Conservation (phyloP, 2,797 vertebrate genomes). For the Sardinella longiceps region DNA sequence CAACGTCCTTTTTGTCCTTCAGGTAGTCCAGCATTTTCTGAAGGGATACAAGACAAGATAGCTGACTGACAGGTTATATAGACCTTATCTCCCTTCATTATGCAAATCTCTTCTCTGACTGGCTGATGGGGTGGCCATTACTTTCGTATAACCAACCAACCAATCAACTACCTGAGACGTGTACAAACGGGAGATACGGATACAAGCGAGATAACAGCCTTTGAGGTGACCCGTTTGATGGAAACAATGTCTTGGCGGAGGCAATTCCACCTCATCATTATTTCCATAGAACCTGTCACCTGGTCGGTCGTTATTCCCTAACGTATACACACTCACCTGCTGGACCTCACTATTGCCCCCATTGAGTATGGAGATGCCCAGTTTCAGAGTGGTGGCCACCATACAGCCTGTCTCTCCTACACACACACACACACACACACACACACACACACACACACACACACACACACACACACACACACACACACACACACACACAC, state of each 20-base stretch:
- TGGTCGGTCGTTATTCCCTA: not conserved
- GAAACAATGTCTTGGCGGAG: too few relatives aligned
- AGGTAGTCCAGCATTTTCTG: slow-evolving; percentile 97
- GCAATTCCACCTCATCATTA: too few relatives aligned
- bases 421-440: not conserved
- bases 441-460: not conserved
- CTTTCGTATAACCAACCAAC: too few relatives aligned
- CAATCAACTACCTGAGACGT: too few relatives aligned
- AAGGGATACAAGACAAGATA: slow-evolving; percentile 7
- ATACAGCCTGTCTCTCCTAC: slow-evolving; percentile 88
- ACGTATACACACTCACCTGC: slow-evolving; percentile 70
- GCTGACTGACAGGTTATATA: too few relatives aligned
- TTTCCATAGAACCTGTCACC: too few relatives aligned
- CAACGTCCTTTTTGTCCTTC: slow-evolving; percentile 92
- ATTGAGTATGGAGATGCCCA: slow-evolving; percentile 94
- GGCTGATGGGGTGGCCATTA: too few relatives aligned
- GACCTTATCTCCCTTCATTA: too few relatives aligned
- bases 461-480: slow-evolving; percentile 4
- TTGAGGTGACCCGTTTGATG: too few relatives aligned
- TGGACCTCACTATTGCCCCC: slow-evolving; percentile 91
- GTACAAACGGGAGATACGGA: too few relatives aligned
- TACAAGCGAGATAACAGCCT: too few relatives aligned
- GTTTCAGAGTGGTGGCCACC: slow-evolving; percentile 92
- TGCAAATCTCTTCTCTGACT: too few relatives aligned
- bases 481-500: not conserved